These are phyloP conservation scores for Sycophila sp. DNA, from an alignment of 1,140 invertebrate genomes.

Conservation along the genomic window DNA sequence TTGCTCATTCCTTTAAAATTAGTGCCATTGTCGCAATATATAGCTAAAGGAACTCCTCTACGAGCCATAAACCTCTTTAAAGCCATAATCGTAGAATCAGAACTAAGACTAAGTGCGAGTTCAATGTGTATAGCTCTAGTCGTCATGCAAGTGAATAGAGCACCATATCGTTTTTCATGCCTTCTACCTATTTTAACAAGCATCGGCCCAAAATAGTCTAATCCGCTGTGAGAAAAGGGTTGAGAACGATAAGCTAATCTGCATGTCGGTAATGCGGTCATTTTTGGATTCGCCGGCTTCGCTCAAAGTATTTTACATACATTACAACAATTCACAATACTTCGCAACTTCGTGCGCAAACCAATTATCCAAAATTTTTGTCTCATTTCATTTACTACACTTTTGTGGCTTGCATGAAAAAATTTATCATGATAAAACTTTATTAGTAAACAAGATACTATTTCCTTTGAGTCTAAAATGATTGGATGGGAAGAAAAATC, in stretches of 20 bases:
- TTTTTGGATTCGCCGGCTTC: background rate
- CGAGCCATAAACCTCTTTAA: conserved; percentile 43
- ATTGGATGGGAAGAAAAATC: background rate
- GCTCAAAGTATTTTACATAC: background rate
- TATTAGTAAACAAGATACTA: conserved; percentile 15
- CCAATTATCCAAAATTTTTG: conserved; percentile 43
- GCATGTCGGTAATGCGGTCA: background rate
- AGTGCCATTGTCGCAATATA: conserved; percentile 49
- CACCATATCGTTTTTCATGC: too few relatives aligned
- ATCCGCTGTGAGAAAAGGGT: too few relatives aligned
- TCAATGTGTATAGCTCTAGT: too few relatives aligned
- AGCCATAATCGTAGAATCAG: conserved; percentile 45
- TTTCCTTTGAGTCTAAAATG: conserved; percentile 22
- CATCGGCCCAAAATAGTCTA: too few relatives aligned
- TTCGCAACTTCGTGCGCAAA: background rate
- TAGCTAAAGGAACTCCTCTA: conserved; percentile 21
- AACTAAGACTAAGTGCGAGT: too few relatives aligned
- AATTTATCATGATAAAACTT: conserved; percentile 34
- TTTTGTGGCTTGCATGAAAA: too few relatives aligned
- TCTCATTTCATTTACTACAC: conserved; percentile 42
- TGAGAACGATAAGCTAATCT: background rate
- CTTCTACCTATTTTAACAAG: too few relatives aligned
- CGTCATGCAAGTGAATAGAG: too few relatives aligned
- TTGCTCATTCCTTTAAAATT: conserved; percentile 49
- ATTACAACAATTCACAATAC: background rate